phyloP scores from a whole-genome alignment of 2,113 vertebrate genomes.

The Todiramphus chloris region DNA sequence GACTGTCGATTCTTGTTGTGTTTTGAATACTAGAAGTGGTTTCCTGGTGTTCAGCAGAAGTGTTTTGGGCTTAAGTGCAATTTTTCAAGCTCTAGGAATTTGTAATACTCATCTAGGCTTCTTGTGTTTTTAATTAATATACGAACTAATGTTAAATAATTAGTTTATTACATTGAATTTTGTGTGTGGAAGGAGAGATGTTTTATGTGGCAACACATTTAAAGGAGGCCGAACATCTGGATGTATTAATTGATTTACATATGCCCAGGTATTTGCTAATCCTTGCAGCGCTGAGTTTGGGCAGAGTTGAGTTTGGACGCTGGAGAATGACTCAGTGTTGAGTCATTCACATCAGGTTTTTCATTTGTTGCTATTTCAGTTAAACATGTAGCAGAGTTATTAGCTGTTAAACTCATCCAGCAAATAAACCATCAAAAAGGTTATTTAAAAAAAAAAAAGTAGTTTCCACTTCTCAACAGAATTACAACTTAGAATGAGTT shows the following conservation, averaged over 20 bases:
- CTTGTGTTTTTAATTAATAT: background rate
- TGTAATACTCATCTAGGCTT: background rate
- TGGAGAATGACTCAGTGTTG: background rate
- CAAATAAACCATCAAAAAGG: background rate
- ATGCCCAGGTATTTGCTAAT: background rate
- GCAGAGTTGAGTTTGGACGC: too few species aligned
- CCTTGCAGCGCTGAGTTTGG: background rate
- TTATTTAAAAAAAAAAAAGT: too few species aligned
- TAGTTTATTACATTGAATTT: background rate
- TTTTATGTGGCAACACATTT: background rate
- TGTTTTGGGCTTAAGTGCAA: background rate
- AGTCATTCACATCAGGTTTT: background rate
- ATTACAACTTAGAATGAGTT: background rate
- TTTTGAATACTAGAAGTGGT: background rate
- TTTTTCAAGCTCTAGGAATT: background rate
- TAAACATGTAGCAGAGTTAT: background rate
- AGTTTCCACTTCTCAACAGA: background rate
- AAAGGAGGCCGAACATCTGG: background rate
- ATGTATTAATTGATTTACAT: background rate
- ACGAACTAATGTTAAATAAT: background rate
- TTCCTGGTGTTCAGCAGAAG: background rate
- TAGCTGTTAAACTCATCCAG: background rate
- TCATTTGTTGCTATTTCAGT: background rate
- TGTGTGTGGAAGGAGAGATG: background rate
- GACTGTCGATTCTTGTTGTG: background rate